These are phyloP conservation scores for Sarcophaga caerulescens DNA, from an alignment of 2,888 invertebrate genomes.

Conservation along the genomic window DNA sequence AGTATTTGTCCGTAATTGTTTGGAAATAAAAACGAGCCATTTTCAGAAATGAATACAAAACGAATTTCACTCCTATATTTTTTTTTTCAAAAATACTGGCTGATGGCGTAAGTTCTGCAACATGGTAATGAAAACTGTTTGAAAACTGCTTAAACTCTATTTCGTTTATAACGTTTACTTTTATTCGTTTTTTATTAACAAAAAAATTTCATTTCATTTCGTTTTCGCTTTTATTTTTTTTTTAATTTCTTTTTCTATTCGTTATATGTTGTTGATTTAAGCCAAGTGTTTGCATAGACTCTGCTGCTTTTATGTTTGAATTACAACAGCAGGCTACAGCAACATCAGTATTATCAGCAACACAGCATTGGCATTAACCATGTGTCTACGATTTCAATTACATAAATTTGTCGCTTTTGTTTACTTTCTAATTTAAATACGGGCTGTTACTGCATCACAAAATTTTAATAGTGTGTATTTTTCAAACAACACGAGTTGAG, in stretches of 20 bases:
- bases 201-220: constrained; percentile 36
- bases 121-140: constrained; percentile 51
- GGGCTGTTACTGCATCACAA: constrained; percentile 68
- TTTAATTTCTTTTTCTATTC: constrained; percentile 22
- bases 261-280: constrained; percentile 57
- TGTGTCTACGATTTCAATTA: constrained; percentile 71
- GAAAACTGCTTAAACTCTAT: constrained; percentile 57
- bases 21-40: constrained; percentile 34
- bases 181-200: background rate
- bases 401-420: constrained; percentile 71
- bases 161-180: constrained; percentile 32
- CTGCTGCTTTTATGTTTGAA: constrained; percentile 43
- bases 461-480: constrained; percentile 67
- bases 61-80: background rate
- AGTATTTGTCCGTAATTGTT: constrained; percentile 41
- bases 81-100: constrained; percentile 10
- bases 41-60: constrained; percentile 33
- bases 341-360: constrained; percentile 31
- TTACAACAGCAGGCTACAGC: constrained; percentile 37
- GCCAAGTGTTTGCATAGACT: constrained; percentile 65
- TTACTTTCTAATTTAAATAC: constrained; percentile 68
- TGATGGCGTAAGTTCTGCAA: constrained; percentile 8
- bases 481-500: constrained; percentile 45
- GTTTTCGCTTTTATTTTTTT: background rate
- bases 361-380: constrained; percentile 44